These are phyloP conservation scores for Agonopterix heracliana DNA, from an alignment of 2,888 invertebrate species.

Conservation along the genomic window DNA sequence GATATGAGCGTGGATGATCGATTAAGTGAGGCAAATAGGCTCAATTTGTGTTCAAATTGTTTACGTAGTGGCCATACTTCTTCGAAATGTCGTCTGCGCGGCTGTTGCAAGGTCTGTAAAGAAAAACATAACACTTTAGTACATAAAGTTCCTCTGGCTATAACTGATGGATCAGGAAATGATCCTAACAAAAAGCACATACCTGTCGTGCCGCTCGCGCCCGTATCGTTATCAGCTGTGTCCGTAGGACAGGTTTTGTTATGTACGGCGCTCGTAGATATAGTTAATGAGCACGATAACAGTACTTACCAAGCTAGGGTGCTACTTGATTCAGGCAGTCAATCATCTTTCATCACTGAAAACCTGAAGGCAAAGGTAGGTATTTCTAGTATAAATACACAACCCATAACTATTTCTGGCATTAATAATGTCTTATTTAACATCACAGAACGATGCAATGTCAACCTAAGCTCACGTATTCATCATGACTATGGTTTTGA, in stretches of 20 bases:
- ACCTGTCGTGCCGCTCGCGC: not conserved
- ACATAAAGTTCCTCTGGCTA: not conserved
- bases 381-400: conserved; percentile 1
- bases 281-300: not conserved
- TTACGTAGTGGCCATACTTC: not conserved
- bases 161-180: not conserved
- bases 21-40: not conserved
- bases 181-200: not conserved
- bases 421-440: conserved; percentile 2
- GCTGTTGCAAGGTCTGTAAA: not conserved
- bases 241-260: not conserved
- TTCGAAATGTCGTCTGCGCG: not conserved
- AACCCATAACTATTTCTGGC: conserved; percentile 9
- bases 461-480: conserved; percentile 4
- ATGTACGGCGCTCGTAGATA: not conserved
- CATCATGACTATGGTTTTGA: not conserved
- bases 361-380: not conserved
- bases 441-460: conserved; percentile 4
- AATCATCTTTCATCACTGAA: conserved; percentile 4
- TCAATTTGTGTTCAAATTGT: conserved; percentile 2
- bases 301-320: not conserved
- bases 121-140: conserved; percentile 3
- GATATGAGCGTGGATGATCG: not conserved
- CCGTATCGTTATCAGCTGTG: not conserved
- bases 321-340: conserved; percentile 3